Base-by-base conservation (phyloP, 2,113 vertebrate genomes). In the Vulpes vulpes region DNA sequence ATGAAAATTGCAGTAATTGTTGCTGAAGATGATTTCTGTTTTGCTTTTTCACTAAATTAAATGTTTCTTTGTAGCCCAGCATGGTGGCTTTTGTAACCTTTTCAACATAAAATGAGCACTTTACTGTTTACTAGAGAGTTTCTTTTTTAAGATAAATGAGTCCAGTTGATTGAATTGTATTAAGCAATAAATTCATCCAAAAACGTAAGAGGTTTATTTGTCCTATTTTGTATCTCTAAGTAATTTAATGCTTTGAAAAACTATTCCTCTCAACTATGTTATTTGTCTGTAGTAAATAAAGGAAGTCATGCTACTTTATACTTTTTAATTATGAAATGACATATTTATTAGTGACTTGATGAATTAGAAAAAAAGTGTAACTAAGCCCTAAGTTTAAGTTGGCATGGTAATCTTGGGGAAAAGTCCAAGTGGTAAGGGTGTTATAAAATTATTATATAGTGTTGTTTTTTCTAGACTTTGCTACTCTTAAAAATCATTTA, bases 31-130 rank as follows among this genome's bases (percentile, higher is more conserved):
- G 35, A 94, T 88, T 97, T 95, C 43, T 95, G 43, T 94, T 97
- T 98, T 97, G 43, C 60, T 88, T 97, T 95, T 96, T 64, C 59
- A 81, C 86, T 80, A 89, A 95, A 96, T 95, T 91, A 94, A 96
- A 79, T 32, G 79, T 89, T 94, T 88, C 51, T 96, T 62, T 96
- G 38, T 88, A 62, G 20, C 6, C 71, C 14, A 82, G 96, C 51
- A 43, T 85, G 3, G 32, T 53, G 19, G 5, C 65, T 57, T 87
- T 94, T 95, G 83, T 93, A 96, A 97, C 2, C 32, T 83, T 95
- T 95, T 94, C 51, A 80, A 60, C 22, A 43, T 67, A 89, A 96
- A 94, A 95, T 88, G 23, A 96, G 15, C 27, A 69, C 38, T 83
- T 96, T 83, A 74, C 73, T 91, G 3, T 95, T 96, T 91, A 90